Percentiles rank a stretch among this genome's conserved stretches.
Evolutionary conservation across 2,888 invertebrate species (phyloP).

Genomic region (Leucozona laternaria): DNA sequence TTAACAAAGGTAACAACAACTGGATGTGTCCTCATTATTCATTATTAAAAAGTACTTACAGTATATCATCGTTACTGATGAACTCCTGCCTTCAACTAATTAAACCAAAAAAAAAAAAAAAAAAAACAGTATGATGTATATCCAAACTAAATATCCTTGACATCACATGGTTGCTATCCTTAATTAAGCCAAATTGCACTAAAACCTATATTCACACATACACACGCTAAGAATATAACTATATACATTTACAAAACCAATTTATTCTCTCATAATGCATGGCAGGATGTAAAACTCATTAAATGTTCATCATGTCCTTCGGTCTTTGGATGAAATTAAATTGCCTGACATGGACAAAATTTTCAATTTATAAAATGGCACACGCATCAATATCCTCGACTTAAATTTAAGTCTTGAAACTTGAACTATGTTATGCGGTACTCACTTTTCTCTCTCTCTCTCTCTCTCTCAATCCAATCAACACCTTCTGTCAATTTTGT

Average conservation of each 20-base stretch:
- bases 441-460: neutral
- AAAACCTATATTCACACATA: neutral
- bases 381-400: slow-evolving; percentile 5
- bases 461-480: neutral
- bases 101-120: slow-evolving; percentile 28
- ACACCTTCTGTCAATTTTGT: slow-evolving; percentile 6
- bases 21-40: slow-evolving; percentile 7
- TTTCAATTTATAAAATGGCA: slow-evolving; percentile 56
- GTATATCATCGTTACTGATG: slow-evolving; percentile 29
- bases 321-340: slow-evolving; percentile 45
- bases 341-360: slow-evolving; percentile 62
- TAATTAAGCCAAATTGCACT: slow-evolving; percentile 57
- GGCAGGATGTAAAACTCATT: slow-evolving; percentile 57
- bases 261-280: slow-evolving; percentile 37
- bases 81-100: slow-evolving; percentile 47
- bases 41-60: slow-evolving; percentile 21
- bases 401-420: slow-evolving; percentile 9
- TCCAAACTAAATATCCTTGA: slow-evolving; percentile 57
- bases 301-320: slow-evolving; percentile 66
- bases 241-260: neutral
- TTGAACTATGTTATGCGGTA: neutral
- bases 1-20: slow-evolving; percentile 4
- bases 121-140: slow-evolving; percentile 16
- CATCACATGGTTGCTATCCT: slow-evolving; percentile 31
- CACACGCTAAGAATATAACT: neutral